These are phyloP conservation scores for Porites lobata DNA, from an alignment of 92 coral and sea anemone genomes.

Conservation along the genomic window DNA sequence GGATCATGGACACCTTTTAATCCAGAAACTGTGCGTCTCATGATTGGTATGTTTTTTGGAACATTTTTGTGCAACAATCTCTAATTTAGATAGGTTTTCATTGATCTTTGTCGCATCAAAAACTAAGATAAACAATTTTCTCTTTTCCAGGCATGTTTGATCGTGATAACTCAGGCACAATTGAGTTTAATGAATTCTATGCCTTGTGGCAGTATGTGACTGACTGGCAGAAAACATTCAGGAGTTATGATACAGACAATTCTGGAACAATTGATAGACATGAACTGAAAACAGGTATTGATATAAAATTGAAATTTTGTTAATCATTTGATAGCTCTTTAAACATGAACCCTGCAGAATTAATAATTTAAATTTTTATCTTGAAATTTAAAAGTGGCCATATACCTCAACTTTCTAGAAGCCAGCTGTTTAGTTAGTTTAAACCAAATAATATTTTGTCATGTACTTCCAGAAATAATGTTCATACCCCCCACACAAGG, in stretches of 20 bases:
- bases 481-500: too few relatives aligned
- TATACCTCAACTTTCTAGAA: too few relatives aligned
- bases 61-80: not conserved
- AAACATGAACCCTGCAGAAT: too few relatives aligned
- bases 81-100: too few relatives aligned
- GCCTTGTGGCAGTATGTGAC: constrained; percentile 94
- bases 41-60: constrained; percentile 80
- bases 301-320: not conserved
- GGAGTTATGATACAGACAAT: constrained; percentile 92
- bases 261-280: constrained; percentile 94
- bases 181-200: constrained; percentile 93
- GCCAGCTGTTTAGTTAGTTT: too few relatives aligned
- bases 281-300: constrained; percentile 88
- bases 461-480: too few relatives aligned
- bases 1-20: constrained; percentile 98
- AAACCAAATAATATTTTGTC: too few relatives aligned
- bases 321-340: too few relatives aligned
- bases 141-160: constrained; percentile 93
- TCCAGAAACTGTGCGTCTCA: constrained; percentile 94
- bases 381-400: too few relatives aligned
- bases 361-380: too few relatives aligned
- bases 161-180: constrained; percentile 91
- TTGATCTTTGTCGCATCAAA: not conserved
- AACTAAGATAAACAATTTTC: not conserved
- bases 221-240: constrained; percentile 97